phyloP scores from a whole-genome alignment of 92 coral and sea anemone genomes.

The Bergia puertoricense region DNA sequence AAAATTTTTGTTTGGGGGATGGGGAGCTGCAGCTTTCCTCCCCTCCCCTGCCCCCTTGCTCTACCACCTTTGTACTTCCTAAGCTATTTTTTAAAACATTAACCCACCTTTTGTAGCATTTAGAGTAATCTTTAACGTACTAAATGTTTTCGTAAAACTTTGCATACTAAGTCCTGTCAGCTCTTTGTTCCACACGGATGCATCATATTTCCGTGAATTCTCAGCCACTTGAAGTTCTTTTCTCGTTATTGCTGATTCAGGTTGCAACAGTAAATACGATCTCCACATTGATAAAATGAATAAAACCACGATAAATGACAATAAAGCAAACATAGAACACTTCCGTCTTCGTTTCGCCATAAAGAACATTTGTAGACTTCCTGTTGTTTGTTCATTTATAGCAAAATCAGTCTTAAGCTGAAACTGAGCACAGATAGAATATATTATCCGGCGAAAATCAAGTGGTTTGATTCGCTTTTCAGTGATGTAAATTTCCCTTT shows the following conservation, averaged over 20 bases:
- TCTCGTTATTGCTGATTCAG: background rate
- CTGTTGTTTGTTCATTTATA: background rate
- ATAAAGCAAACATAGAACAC: constrained; percentile 1
- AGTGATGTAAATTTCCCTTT: background rate
- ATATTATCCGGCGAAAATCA: background rate
- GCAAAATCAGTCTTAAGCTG: background rate
- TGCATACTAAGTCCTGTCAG: background rate
- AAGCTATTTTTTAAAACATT: background rate
- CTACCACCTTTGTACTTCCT: too few species aligned
- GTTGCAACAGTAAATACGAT: constrained; percentile 10
- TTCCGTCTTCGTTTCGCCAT: constrained; percentile 32
- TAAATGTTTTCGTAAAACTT: background rate
- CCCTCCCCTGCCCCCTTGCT: too few species aligned
- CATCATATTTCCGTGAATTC: background rate
- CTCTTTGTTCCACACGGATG: background rate
- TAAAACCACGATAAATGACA: constrained; percentile 6
- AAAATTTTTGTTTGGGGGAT: too few species aligned
- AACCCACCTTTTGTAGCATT: constrained; percentile 22
- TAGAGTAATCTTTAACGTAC: background rate
- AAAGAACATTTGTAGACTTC: background rate
- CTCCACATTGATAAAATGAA: constrained; percentile 30
- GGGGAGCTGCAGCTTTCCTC: too few species aligned
- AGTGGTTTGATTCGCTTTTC: background rate
- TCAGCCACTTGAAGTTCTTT: background rate
- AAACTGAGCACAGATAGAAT: background rate